These are phyloP conservation scores for Calcarius lapponicus DNA, from an alignment of 2,797 vertebrate species.

Conservation along the genomic window DNA sequence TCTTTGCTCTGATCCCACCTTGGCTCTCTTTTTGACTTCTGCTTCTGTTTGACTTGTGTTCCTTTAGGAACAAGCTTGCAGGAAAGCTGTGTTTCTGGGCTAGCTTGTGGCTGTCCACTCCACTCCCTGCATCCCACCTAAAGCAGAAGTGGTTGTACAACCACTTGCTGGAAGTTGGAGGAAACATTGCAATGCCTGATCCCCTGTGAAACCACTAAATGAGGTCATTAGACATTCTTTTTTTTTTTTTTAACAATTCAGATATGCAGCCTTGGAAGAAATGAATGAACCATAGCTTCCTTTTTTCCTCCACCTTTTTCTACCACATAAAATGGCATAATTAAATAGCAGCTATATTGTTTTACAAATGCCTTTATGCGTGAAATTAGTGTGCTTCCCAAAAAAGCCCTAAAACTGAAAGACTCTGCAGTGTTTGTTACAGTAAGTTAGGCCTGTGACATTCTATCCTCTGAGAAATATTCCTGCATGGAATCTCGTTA, in stretches of 20 bases:
- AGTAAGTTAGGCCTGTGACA: slow-evolving; percentile 59
- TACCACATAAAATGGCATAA: slow-evolving; percentile 22
- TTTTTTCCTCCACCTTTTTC: background rate
- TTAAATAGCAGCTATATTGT: slow-evolving; percentile 41
- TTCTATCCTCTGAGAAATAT: slow-evolving; percentile 67
- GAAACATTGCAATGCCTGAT: background rate
- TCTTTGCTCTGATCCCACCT: background rate
- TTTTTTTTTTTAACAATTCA: background rate
- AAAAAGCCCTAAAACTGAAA: slow-evolving; percentile 6
- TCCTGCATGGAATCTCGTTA: slow-evolving; percentile 46
- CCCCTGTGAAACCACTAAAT: background rate
- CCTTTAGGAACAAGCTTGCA: background rate
- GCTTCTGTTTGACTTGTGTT: background rate
- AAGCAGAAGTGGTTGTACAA: background rate
- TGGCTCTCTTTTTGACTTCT: background rate
- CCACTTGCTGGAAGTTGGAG: background rate
- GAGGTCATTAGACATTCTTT: background rate
- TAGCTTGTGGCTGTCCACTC: background rate
- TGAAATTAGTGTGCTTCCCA: slow-evolving; percentile 57
- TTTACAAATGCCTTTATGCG: slow-evolving; percentile 43
- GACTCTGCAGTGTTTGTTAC: slow-evolving; percentile 49
- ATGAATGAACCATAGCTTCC: background rate
- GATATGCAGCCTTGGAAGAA: background rate
- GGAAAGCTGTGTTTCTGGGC: background rate
- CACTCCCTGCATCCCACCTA: background rate